Evolutionary conservation across 2,797 vertebrate genomes (phyloP), one percentile per base, ranked within the genome.

Genomic region (Telmatherina bonti): DNA sequence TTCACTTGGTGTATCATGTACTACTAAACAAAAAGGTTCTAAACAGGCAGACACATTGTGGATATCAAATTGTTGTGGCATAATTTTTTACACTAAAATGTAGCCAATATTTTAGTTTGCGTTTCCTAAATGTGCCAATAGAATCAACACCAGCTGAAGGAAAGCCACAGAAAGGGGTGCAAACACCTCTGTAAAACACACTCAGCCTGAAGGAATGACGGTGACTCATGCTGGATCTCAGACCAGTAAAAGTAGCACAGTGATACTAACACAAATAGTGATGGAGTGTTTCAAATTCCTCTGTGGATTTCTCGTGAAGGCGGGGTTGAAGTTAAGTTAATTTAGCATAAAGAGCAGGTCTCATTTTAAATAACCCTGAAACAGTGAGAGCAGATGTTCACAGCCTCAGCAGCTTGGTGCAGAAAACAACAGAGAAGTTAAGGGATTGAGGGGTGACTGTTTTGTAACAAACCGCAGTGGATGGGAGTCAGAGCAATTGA

Each of bases 401-500:
- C 73, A 31, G 70, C 88, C 58, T 54, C 75, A 36, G 69, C 88
- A 91, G 88, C 89, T 89, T 85, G 65, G 58, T 22, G 71, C 54
- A 35, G 67, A 75, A 45, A 10, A 36, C 76, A 72, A 52, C 60
- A 18, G 78, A 72, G 72, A 65, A 35, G 58, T 76, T 67, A 70
- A 76, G 65, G 72, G 74, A 45, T 24, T 54, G 29, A 74, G 47
- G 68, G 78, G 69, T 65, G 67, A 86, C 84, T 79, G 3, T 76
- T 82, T 68, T 63, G 86, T 67, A 84, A 89, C 85, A 78, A 62
- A 77, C 74, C 51, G 35, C 78, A 54, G 86, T 78, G 86, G 87
- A 87, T 77, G 74, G 82, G 82, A 91, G 91, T 92, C 91, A 92
- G 24, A 5, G 61, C 90, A 91, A 75, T 77, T 92, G 92, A 93